phyloP scores from a whole-genome alignment of 2,797 vertebrate genomes.

The Silurus lanzhouensis region DNA sequence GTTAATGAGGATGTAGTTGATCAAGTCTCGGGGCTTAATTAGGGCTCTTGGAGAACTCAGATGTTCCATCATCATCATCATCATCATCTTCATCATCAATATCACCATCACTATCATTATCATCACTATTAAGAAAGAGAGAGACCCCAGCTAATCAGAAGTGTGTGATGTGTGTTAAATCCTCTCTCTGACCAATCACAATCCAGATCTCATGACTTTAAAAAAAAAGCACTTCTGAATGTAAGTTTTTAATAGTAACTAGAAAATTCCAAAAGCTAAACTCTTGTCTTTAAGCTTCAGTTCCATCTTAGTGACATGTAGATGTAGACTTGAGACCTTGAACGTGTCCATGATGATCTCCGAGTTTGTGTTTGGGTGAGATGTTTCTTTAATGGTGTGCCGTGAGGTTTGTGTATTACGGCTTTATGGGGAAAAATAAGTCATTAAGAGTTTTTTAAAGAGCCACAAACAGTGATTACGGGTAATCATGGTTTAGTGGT shows the following conservation, averaged over 20 bases:
- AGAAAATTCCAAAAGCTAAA: not conserved
- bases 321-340: not conserved
- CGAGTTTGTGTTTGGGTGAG: constrained; percentile 7
- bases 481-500: constrained; percentile 43
- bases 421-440: constrained; percentile 23
- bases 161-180: not conserved
- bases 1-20: constrained; percentile 43
- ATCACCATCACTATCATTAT: not conserved
- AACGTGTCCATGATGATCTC: not conserved
- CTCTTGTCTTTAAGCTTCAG: not conserved
- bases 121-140: not conserved
- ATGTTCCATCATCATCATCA: not conserved
- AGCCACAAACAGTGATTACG: constrained; percentile 45
- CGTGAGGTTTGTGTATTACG: constrained; percentile 23
- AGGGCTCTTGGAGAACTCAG: not conserved
- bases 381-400: not conserved
- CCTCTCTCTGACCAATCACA: not conserved
- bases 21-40: constrained; percentile 48
- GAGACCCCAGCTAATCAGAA: not conserved
- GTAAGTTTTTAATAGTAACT: not conserved
- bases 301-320: not conserved
- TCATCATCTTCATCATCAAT: not conserved
- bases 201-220: not conserved
- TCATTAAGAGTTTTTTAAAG: constrained; percentile 43
- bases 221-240: not conserved